Evolutionary conservation across 2,113 vertebrate genomes (phyloP), one percentile per base, ranked within the genome.

Genomic region (Chloropsis cyanopogon): DNA sequence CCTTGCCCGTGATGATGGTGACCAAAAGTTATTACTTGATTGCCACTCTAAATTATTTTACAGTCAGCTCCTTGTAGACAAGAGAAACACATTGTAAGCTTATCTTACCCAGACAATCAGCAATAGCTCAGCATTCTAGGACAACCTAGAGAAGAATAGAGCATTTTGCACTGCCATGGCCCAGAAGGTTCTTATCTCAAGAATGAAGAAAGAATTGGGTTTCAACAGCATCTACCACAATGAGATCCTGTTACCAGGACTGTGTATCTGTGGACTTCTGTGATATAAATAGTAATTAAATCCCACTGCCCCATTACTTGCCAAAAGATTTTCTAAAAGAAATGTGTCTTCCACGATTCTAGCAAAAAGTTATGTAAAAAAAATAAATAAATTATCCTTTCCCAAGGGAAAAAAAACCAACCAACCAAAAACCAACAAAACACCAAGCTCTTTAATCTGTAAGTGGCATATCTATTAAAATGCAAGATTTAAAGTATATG

Each of bases 81-180:
- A 88, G 88, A 88, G 86, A 83, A 88, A 78, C 71, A 78, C 72
- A 66, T 44, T 92, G 66, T 64, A 70, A 94, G 82, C 79, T 96
- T 92, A 94, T 95, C 77, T 90, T 33, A 33, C 41, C 37, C 77
- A 96, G 94, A 95, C 90, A 90, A 91, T 90, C 94, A 94, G 82
- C 88, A 95, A 91, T 80, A 91, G 88, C 90, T 92, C 65, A 83
- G 88, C 56, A 47, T 87, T 83, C 50, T 77, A 95, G 89, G 68
- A 86, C 79, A 92, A 82, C 76, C 83, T 81, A 63, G 82, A 92
- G 78, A 84, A 95, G 81, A 93, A 93, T 56, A 52, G 70, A 46
- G 41, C 91, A 73, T 78, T 91, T 89, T 18, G 23, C 66, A 93
- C 61, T 84, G 89, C 82, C 22, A 4, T 65, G 63, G 84, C 86